A percentile compares a stretch with the other conserved stretches of the same genome.
phyloP scores from a whole-genome alignment of 2,797 vertebrate species.

The Parotocinclus haroldoi region DNA sequence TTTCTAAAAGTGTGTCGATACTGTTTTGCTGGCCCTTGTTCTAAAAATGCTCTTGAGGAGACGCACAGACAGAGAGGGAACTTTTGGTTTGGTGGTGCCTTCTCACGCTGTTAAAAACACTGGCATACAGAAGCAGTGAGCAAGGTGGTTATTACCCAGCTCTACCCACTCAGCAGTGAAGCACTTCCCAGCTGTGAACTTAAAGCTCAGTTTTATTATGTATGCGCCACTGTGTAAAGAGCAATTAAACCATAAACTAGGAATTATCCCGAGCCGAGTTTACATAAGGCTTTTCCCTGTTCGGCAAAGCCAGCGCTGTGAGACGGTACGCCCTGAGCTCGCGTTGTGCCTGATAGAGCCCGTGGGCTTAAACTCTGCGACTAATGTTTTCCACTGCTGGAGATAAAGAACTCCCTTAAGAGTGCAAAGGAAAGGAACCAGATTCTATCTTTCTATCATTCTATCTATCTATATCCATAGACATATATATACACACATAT shows the following conservation, averaged over 20 bases:
- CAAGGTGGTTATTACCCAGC: constrained; percentile 10
- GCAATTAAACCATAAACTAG: constrained; percentile 37
- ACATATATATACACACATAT: too few species aligned
- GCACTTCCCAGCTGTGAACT: constrained; percentile 14
- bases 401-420: constrained; percentile 49
- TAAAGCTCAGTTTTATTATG: constrained; percentile 32
- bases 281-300: constrained; percentile 22
- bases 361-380: constrained; percentile 53
- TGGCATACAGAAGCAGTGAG: constrained; percentile 39
- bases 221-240: constrained; percentile 27
- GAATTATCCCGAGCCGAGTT: constrained; percentile 25
- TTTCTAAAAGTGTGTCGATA: too few species aligned
- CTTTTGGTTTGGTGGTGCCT: too few species aligned
- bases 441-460: too few species aligned
- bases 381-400: constrained; percentile 63
- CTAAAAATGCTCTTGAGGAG: too few species aligned
- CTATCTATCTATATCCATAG: too few species aligned
- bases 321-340: constrained; percentile 13
- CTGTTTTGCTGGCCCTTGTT: too few species aligned
- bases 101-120: constrained; percentile 34
- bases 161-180: not conserved
- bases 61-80: too few species aligned
- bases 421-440: constrained; percentile 6
- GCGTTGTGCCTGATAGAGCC: constrained; percentile 40
- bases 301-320: constrained; percentile 11